Conservation (phyloP, 2,888 invertebrate species). For the Chrysotoxum bicinctum region DNA sequence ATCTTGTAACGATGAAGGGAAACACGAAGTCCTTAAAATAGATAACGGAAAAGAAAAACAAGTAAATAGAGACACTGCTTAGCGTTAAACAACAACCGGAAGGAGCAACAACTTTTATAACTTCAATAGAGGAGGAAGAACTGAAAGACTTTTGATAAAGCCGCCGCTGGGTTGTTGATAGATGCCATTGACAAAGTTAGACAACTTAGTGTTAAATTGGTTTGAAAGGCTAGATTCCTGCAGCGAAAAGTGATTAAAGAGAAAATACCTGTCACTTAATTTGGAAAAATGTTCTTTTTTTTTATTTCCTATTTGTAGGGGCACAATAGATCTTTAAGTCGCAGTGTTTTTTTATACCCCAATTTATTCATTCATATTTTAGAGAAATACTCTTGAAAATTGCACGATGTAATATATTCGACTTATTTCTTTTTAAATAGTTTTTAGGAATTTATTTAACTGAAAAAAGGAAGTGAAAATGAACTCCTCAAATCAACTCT, state of each 20-base stretch:
- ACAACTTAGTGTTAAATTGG: conserved; percentile 57
- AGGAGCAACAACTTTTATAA: conserved; percentile 53
- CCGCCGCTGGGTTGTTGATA: conserved; percentile 45
- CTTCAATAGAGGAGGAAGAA: conserved; percentile 10
- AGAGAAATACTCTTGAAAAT: not conserved
- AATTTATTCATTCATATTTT: too few relatives aligned
- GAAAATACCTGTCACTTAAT: not conserved
- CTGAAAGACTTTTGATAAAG: conserved; percentile 57
- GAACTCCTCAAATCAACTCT: too few relatives aligned
- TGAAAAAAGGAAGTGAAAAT: too few relatives aligned
- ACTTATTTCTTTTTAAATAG: too few relatives aligned
- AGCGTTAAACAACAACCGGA: not conserved
- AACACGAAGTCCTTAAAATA: conserved; percentile 55
- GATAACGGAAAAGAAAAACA: conserved; percentile 25
- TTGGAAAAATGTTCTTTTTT: not conserved
- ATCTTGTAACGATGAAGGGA: conserved; percentile 69
- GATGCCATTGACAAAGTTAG: conserved; percentile 46
- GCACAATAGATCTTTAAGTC: too few relatives aligned
- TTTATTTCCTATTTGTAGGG: too few relatives aligned
- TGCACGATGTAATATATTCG: too few relatives aligned
- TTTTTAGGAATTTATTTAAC: too few relatives aligned
- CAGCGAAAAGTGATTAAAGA: conserved; percentile 12
- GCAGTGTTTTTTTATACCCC: too few relatives aligned
- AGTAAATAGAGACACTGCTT: conserved; percentile 12
- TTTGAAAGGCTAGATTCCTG: conserved; percentile 19